A percentile compares a stretch with the other conserved stretches of the same genome.
Conservation (phyloP, 92 coral and sea anemone genomes). For the Epizoanthus stellaris region DNA sequence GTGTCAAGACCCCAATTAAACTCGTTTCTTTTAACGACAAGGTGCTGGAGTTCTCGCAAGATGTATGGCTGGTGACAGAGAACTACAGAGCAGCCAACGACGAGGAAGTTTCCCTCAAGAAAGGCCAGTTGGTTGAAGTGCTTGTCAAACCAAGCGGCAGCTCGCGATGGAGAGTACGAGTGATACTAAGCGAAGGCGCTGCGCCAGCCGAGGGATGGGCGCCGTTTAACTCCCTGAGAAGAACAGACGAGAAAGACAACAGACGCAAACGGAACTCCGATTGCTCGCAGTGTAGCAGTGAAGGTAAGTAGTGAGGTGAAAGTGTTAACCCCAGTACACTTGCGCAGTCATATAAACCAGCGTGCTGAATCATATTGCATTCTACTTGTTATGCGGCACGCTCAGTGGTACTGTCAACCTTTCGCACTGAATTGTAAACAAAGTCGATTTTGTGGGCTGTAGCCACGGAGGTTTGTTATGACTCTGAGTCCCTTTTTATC, state of each 20-base stretch:
- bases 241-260: conserved; percentile 83
- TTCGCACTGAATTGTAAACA: not conserved
- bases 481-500: too few species aligned
- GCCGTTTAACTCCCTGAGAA: conserved; percentile 79
- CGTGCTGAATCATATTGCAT: not conserved
- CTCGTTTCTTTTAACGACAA: conserved; percentile 74
- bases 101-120: conserved; percentile 95
- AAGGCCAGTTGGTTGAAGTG: conserved; percentile 95
- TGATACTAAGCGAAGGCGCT: conserved; percentile 83
- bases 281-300: conserved; percentile 97
- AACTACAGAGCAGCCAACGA: conserved; percentile 87
- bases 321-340: not conserved
- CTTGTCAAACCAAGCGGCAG: conserved; percentile 94
- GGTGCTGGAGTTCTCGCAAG: conserved; percentile 81
- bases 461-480: too few species aligned
- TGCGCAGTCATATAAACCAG: not conserved
- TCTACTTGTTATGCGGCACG: not conserved
- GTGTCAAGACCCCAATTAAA: conserved; percentile 75
- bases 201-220: conserved; percentile 94
- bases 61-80: conserved; percentile 89
- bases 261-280: conserved; percentile 89
- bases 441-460: not conserved
- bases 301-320: conserved; percentile 70
- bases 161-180: conserved; percentile 90
- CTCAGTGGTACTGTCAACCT: not conserved